Base-by-base conservation (phyloP, 2,797 vertebrate species). In the Perodicticus potto region DNA sequence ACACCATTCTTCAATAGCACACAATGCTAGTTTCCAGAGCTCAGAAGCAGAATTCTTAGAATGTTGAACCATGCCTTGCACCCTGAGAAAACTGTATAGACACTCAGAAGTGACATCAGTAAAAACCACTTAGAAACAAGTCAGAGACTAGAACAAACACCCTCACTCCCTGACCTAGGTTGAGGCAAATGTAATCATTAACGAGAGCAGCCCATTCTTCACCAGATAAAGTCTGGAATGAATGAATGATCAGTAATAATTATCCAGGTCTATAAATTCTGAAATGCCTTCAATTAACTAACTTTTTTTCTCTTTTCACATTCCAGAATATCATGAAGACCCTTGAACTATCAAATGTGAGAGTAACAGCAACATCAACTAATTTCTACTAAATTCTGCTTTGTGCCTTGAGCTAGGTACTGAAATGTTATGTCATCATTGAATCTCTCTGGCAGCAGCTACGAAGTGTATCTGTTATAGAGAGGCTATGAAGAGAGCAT, bases 111-210 rank as follows among this genome's bases (percentile, higher is more conserved):
- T 14, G 23, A 59, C 9, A 23, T 40, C 34, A 69, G 45, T 92
- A 72, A 91, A 77, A 80, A 72, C 17, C 20, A 81, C 55, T 88
- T 72, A 77, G 34, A 94, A 89, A 91, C 81, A 96, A 67, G 40
- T 49, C 27, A 3, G 20, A 92, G 59, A 22, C 3, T 84, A 16
- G 45, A 76, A 78, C 23, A 82, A 19, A n/a, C 9, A 67, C 17
- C 16, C 29, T 92, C 43, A 67, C 29, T 22, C 29, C 34, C 7
- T 43, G 14, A 67, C 16, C 17, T 12, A 40, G 32, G 69, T 8
- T 29, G 25, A 92, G 27, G 40, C 55, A 70, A 91, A 90, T 2
- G 16, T 1, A 90, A 55, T 27, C 43, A 45, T 53, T 34, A 86
- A 59, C 13, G 10, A 73, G 34, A 86, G 32, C 2, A 61, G 34